phyloP scores from a whole-genome alignment of 2,113 vertebrate genomes.

The Rhinolophus sinicus region DNA sequence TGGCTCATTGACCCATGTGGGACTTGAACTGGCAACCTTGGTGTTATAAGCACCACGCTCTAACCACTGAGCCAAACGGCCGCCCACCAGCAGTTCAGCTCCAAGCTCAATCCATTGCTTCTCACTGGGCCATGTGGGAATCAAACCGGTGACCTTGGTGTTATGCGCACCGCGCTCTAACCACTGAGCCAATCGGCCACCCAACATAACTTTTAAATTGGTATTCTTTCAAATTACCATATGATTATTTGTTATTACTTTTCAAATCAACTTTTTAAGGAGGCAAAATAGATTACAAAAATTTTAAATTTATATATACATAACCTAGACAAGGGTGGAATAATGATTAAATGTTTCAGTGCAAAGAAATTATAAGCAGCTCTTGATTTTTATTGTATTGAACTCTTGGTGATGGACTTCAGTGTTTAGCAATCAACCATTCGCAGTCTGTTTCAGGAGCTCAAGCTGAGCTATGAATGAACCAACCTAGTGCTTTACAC shows the following conservation, averaged over 20 bases:
- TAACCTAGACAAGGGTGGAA: not conserved
- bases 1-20: too few relatives aligned
- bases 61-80: too few relatives aligned
- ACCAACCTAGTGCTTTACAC: not conserved
- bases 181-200: too few relatives aligned
- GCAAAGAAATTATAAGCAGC: not conserved
- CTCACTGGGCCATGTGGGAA: too few relatives aligned
- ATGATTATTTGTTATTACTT: not conserved
- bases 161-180: too few relatives aligned
- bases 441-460: not conserved
- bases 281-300: not conserved
- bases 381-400: not conserved
- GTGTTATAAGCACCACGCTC: too few relatives aligned
- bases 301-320: not conserved
- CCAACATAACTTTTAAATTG: not conserved
- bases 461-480: not conserved
- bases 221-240: conserved; percentile 16
- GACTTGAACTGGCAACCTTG: too few relatives aligned
- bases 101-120: too few relatives aligned
- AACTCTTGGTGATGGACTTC: not conserved
- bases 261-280: conserved; percentile 49
- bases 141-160: too few relatives aligned
- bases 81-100: too few relatives aligned
- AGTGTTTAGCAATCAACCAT: not conserved
- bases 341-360: not conserved